These are phyloP conservation scores for Luehdorfia chinensis DNA, from an alignment of 1,140 invertebrate genomes.

Conservation along the genomic window DNA sequence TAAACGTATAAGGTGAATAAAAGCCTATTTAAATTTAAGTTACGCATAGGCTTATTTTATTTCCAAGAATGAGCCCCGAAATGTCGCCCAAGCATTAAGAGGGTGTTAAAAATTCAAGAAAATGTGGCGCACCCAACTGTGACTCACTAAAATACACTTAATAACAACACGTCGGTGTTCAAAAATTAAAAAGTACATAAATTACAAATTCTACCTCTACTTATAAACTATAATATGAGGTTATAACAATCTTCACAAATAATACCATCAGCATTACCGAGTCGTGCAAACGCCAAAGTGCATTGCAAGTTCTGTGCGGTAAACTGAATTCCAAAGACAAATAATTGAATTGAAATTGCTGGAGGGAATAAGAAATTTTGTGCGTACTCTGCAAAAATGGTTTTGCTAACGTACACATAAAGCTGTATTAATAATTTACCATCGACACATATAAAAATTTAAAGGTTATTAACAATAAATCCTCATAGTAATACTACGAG, in stretches of 20 bases:
- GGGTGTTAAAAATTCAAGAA: conserved; percentile 54
- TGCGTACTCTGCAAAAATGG: conserved; percentile 41
- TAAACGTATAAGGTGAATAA: no score
- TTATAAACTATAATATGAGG: neutral
- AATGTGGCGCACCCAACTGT: conserved; percentile 33
- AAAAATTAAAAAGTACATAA: no score
- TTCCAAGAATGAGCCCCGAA: no score
- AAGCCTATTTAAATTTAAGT: no score
- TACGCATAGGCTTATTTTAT: no score
- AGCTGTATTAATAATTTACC: no score
- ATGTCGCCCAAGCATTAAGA: no score
- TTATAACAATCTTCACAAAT: conserved; percentile 17
- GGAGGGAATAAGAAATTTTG: conserved; percentile 46
- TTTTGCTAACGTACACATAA: conserved; percentile 5
- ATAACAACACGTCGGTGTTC: conserved; percentile 21
- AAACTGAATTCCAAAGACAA: conserved; percentile 59
- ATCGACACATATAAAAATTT: no score
- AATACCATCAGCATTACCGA: conserved; percentile 32
- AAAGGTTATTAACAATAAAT: no score
- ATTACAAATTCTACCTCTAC: no score
- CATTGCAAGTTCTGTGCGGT: conserved; percentile 37
- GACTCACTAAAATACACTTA: conserved; percentile 35
- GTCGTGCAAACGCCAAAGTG: conserved; percentile 38
- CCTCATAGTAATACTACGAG: no score
- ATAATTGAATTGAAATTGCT: conserved; percentile 46